Conservation (phyloP, 2,113 vertebrate species). For the Eolophus roseicapilla region DNA sequence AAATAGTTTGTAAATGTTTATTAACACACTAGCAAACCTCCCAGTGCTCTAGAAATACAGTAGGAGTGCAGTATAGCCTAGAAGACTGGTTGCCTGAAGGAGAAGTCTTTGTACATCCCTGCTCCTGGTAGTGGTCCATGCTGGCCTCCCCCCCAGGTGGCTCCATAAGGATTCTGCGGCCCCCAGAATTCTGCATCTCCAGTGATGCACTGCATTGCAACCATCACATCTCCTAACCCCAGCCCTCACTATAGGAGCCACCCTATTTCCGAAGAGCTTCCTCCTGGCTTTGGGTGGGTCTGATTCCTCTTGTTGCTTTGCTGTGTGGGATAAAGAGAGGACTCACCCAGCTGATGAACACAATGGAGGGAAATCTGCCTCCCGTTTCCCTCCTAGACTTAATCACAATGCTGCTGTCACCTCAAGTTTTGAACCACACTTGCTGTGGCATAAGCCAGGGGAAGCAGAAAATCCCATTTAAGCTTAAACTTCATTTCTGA, state of each 20-base stretch:
- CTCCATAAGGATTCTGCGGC: not conserved
- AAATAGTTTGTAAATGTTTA: not conserved
- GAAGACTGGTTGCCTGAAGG: not conserved
- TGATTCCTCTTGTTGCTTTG: not conserved
- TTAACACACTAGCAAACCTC: not conserved
- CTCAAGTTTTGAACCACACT: not conserved
- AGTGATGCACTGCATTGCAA: not conserved
- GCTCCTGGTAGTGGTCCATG: not conserved
- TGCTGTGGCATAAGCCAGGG: not conserved
- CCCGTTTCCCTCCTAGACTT: not conserved
- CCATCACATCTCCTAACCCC: not conserved
- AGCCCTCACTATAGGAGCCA: not conserved
- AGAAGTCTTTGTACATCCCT: not conserved
- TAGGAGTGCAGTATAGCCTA: not conserved
- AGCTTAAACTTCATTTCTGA: not conserved
- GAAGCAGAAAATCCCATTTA: constrained; percentile 8
- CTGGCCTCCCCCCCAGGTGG: not conserved
- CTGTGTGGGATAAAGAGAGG: not conserved
- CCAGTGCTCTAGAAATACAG: not conserved
- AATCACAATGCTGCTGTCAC: not conserved
- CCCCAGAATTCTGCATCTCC: not conserved
- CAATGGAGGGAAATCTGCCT: not conserved
- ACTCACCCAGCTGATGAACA: not conserved
- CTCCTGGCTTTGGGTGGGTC: not conserved
- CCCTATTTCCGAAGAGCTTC: not conserved